Base-by-base conservation (phyloP, 2,113 vertebrate species). In the Seriola aureovittata region DNA sequence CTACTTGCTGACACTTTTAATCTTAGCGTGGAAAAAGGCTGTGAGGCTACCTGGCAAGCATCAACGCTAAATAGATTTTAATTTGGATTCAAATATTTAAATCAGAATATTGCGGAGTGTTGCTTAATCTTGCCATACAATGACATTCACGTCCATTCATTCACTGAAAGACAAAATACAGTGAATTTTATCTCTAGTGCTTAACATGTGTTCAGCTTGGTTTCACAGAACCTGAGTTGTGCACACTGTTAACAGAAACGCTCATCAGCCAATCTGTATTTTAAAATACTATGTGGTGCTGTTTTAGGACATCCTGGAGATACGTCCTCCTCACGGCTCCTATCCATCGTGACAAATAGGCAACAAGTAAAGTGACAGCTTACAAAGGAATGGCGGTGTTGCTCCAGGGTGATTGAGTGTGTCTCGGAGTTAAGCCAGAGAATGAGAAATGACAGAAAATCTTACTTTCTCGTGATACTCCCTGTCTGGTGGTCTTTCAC, bases 361-460 rank as follows among this genome's bases (percentile, higher is more conserved):
- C 57, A 1, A 65, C 65, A 13, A 19, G 32, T 73, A 55, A 75
- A 78, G 42, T 75, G 82, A 70, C 79, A 57, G 62, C 65, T 84
- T 78, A 74, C 52, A 23, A 23, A 72, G 69, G 75, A 87, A 88
- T 80, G 80, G n/a, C 8, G 4, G 7, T 36, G 62, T 78, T 85
- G 85, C 91, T 89, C 4, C 70, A 36, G 84, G 91, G 58, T 60
- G 25, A 32, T 60, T 88, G 36, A 65, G 82, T 90, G 74, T 85
- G 88, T 88, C 88, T 86, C 54, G 55, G 17, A 85, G 66, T 67
- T 86, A 68, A 85, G 85, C 77, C 0, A 2, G 60, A 81, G 52
- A 78, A 82, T 12, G 40, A 65, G 88, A 89, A 86, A 89, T 64
- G 76, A 83, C 65, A 75, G 52, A 63, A 86, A 64, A 23, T 60